Percentiles rank a stretch among this genome's conserved stretches.
phyloP scores from a whole-genome alignment of 1,140 invertebrate species.

The Zaprionus camerounensis region DNA sequence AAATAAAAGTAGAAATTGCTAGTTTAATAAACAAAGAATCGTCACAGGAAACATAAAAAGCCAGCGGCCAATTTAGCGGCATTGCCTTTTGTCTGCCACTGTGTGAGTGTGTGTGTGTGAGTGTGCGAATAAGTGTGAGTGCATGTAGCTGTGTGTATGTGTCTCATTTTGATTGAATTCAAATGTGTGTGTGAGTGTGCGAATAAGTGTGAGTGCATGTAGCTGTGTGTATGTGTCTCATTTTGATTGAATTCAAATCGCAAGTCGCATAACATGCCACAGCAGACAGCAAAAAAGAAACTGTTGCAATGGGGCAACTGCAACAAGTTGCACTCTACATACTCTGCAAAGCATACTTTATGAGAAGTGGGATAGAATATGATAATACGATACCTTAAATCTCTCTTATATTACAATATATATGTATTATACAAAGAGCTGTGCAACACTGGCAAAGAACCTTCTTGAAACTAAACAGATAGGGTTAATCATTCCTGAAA shows the following conservation, averaged over 20 bases:
- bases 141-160: slow-evolving; percentile 22
- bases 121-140: slow-evolving; percentile 11
- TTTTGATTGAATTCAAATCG: slow-evolving; percentile 84
- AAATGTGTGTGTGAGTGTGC: slow-evolving; percentile 57
- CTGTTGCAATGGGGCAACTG: background rate
- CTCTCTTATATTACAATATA: too few species aligned
- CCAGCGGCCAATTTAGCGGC: slow-evolving; percentile 74
- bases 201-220: slow-evolving; percentile 4
- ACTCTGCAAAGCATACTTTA: background rate
- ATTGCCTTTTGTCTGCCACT: slow-evolving; percentile 49
- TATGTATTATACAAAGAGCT: too few species aligned
- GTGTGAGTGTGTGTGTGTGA: slow-evolving; percentile 12
- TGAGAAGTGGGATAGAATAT: background rate
- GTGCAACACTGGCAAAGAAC: too few species aligned
- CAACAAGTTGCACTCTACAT: slow-evolving; percentile 10
- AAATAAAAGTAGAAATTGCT: slow-evolving; percentile 81
- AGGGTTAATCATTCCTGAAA: too few species aligned
- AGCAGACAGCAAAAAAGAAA: slow-evolving; percentile 35
- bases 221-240: slow-evolving; percentile 45
- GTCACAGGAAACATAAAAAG: slow-evolving; percentile 81
- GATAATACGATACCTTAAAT: too few species aligned
- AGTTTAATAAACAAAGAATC: slow-evolving; percentile 58
- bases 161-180: slow-evolving; percentile 83
- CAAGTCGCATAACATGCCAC: slow-evolving; percentile 59
- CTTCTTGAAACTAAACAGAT: too few species aligned